Base-by-base conservation (phyloP, 2,113 vertebrate genomes). In the Apteryx mantelli region DNA sequence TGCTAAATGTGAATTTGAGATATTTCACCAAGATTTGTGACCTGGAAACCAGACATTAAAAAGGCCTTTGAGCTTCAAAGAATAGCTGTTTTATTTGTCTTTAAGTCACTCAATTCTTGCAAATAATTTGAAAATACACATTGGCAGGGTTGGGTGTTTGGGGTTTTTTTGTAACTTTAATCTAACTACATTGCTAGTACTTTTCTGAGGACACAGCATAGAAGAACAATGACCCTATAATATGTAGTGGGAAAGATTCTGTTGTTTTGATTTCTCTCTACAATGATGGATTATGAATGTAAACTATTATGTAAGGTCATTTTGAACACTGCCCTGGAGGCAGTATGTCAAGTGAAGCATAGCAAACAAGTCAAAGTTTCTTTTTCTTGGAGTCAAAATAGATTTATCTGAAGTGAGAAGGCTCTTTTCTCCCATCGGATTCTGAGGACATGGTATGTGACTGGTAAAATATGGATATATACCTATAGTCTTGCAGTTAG, bases 241-340 rank as follows among this genome's bases (percentile, higher is more conserved):
- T 89, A 91, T 1, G n/a, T 88, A 91, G 71, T 5, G 0, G 86
- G 85, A 88, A 93, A 86, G 64, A 71, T 74, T 56, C 79, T 74
- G 64, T 88, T 97, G 93, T 96, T 97, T 96, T 95, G 82, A 86
- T 93, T 97, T 94, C 65, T 40, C 76, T 80, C 68, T 86, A 61
- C 89, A 55, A 44, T 97, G 95, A 95, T 95, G 93, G 91, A 97
- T 97, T 89, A 95, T 94, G 85, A 95, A 88, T 90, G 91, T 94
- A 94, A 96, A 96, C 87, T 83, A n/a, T 89, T 95, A 88, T 70
- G 82, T 71, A 88, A 97, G 95, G 96, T 95, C 97, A 95, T 95
- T 97, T 79, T 95, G 89, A 91, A 78, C 79, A 46, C 40, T 89
- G 93, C 93, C 93, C 95, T 77, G 87, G 40, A 94, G 95, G 93